phyloP scores from a whole-genome alignment of 92 coral and sea anemone genomes.

The Palythoa heliodiscus region DNA sequence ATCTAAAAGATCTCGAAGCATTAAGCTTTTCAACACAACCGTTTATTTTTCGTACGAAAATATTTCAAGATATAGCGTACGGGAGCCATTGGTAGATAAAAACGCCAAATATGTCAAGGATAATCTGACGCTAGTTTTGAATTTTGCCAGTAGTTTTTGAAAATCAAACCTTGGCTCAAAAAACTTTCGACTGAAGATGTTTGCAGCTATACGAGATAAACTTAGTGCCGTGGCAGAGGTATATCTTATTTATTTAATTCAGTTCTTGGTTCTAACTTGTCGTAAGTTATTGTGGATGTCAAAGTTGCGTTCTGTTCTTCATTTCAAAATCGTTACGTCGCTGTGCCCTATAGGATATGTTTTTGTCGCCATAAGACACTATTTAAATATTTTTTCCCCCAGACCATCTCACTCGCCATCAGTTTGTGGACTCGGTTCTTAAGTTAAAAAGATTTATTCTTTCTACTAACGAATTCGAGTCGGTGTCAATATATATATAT shows the following conservation, averaged over 20 bases:
- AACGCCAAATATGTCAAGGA: background rate
- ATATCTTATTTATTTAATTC: background rate
- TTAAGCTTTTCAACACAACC: background rate
- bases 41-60: background rate
- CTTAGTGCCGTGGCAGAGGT: constrained; percentile 34
- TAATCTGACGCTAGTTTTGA: background rate
- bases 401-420: no score
- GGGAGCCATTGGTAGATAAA: background rate
- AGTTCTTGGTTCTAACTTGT: background rate
- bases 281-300: background rate
- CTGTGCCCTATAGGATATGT: background rate
- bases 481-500: no score
- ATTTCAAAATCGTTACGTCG: background rate
- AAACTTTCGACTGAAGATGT: background rate
- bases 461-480: no score
- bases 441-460: no score
- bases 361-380: no score
- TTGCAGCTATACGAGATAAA: constrained; percentile 37
- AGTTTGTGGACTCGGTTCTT: no score
- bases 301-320: background rate
- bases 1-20: background rate
- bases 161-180: background rate
- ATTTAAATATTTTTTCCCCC: no score
- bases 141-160: background rate
- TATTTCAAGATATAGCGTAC: background rate